Conservation (phyloP, 2,797 vertebrate genomes). For the Tenualosa thibaudeaui region DNA sequence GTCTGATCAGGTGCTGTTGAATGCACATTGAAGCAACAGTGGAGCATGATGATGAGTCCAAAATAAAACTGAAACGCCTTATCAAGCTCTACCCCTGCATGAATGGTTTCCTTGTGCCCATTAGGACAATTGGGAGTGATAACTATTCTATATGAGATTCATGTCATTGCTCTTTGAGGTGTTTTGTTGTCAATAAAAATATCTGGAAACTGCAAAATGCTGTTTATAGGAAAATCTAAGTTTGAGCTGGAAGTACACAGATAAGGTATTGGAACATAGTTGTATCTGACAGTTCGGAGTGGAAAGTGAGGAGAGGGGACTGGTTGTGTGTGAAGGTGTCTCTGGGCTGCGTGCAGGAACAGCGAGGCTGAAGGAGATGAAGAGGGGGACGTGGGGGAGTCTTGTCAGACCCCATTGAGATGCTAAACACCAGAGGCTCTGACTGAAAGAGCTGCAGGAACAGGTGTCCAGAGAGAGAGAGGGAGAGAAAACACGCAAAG, state of each 20-base stretch:
- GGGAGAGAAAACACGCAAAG: background rate
- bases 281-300: background rate
- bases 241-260: background rate
- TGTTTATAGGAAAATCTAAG: no score
- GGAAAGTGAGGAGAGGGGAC: background rate
- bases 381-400: background rate
- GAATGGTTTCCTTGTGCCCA: background rate
- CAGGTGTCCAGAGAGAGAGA: background rate
- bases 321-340: background rate
- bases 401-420: slow-evolving; percentile 8
- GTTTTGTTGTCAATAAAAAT: background rate
- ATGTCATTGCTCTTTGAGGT: background rate
- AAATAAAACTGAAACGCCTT: background rate
- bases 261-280: background rate
- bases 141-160: background rate
- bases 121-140: background rate
- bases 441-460: background rate
- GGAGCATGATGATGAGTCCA: no score
- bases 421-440: background rate
- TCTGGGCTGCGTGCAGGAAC: background rate
- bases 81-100: background rate
- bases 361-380: background rate
- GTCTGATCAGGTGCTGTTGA: background rate
- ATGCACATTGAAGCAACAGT: background rate
- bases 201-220: background rate